Conservation (phyloP, 2,888 invertebrate genomes). For the Psylliodes chrysocephalus region DNA sequence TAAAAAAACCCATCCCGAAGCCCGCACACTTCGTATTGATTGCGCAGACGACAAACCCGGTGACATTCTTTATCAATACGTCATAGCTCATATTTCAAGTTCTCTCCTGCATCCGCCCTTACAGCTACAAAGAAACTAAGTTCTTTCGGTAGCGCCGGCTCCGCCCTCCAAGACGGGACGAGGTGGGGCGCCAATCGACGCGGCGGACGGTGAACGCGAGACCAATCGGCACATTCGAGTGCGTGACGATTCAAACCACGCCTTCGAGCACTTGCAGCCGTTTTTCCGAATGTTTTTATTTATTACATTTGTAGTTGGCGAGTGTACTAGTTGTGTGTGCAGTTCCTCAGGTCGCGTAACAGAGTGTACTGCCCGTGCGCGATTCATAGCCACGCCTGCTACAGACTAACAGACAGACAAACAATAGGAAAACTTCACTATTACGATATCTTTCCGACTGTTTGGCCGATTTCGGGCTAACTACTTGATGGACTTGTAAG, state of each 20-base stretch:
- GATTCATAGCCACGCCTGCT: constrained; percentile 52
- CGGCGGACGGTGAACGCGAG: constrained; percentile 52
- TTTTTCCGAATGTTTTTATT: constrained; percentile 73
- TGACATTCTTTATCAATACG: constrained; percentile 75
- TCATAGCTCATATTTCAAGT: constrained; percentile 67
- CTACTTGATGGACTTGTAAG: constrained; percentile 48
- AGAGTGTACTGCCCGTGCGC: constrained; percentile 55
- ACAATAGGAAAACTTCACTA: constrained; percentile 59
- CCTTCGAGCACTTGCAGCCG: constrained; percentile 63
- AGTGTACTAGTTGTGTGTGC: constrained; percentile 71
- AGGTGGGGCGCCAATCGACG: constrained; percentile 59
- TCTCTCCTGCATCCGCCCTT: constrained; percentile 65
- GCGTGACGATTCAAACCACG: constrained; percentile 62
- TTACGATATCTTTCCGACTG: constrained; percentile 64
- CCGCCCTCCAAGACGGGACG: constrained; percentile 49
- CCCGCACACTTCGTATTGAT: constrained; percentile 64
- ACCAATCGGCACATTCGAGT: constrained; percentile 69
- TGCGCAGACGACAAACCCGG: constrained; percentile 74
- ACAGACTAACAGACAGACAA: constrained; percentile 61
- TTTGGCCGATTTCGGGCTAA: constrained; percentile 53
- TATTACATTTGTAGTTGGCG: constrained; percentile 77
- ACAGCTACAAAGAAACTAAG: constrained; percentile 71
- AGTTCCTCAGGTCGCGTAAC: constrained; percentile 53
- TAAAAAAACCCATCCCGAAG: constrained; percentile 50
- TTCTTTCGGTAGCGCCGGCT: constrained; percentile 63